A percentile compares a stretch with the other conserved stretches of the same genome.
phyloP scores from a whole-genome alignment of 2,113 vertebrate species.

The Cettia cetti region DNA sequence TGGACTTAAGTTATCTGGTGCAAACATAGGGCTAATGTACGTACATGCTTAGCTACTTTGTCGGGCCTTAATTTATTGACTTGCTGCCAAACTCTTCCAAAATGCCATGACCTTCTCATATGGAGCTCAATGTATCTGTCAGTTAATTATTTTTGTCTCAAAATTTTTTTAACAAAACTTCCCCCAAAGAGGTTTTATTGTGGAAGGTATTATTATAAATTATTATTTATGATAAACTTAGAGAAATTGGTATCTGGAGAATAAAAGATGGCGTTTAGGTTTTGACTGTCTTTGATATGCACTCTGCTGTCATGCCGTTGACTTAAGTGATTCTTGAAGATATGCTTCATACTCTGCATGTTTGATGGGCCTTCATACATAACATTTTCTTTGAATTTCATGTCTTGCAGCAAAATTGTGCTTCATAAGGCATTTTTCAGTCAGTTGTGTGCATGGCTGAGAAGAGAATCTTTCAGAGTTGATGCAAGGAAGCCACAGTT shows the following conservation, averaged over 20 bases:
- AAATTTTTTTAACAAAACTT: background rate
- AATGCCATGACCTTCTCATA: slow-evolving; percentile 37
- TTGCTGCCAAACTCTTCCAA: slow-evolving; percentile 16
- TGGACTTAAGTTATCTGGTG: background rate
- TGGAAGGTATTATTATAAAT: background rate
- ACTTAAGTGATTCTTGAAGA: background rate
- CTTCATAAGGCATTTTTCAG: background rate
- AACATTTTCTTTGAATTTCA: background rate
- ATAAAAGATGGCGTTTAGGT: background rate
- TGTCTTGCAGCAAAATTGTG: background rate
- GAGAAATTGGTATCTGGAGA: background rate
- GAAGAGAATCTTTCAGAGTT: background rate
- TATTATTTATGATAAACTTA: background rate
- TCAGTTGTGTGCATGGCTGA: background rate
- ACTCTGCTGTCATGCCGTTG: background rate
- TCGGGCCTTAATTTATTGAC: slow-evolving; percentile 13
- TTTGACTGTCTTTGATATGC: background rate
- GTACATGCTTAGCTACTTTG: background rate
- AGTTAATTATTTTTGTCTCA: slow-evolving; percentile 14
- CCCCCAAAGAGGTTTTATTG: background rate
- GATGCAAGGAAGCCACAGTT: background rate
- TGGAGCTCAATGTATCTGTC: background rate
- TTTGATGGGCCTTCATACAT: background rate
- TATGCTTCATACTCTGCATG: background rate
- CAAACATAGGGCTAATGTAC: slow-evolving; percentile 29